A percentile compares a stretch with the other conserved stretches of the same genome.
Conservation (phyloP, 2,113 vertebrate genomes). For the Tyrannus savana region DNA sequence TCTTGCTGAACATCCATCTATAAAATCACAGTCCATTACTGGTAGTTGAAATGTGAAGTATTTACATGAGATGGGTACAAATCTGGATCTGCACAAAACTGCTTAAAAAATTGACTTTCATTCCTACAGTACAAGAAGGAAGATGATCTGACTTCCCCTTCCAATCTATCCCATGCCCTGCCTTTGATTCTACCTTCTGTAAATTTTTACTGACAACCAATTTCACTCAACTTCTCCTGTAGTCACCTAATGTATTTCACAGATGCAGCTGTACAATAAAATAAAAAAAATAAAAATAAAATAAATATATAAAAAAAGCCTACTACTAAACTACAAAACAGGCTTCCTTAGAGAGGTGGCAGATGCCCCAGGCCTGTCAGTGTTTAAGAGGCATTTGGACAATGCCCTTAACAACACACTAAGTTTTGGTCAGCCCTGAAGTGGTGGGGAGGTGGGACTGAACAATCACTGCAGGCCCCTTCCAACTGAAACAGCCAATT, state of each 20-base stretch:
- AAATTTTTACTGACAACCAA: neutral
- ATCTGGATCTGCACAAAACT: neutral
- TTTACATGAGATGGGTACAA: neutral
- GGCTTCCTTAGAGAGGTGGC: neutral
- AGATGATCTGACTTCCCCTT: neutral
- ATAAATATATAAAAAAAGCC: neutral
- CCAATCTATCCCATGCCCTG: neutral
- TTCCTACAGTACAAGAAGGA: neutral
- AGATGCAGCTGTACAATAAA: neutral
- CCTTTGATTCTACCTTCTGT: neutral
- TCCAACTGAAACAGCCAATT: neutral
- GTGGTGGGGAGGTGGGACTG: rapidly evolving
- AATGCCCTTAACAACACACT: neutral
- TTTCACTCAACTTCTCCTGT: neutral
- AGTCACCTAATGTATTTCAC: neutral
- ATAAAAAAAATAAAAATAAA: neutral
- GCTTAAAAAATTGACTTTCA: neutral
- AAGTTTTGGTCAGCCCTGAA: neutral
- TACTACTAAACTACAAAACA: neutral
- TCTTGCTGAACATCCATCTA: neutral
- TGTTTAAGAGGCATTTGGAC: neutral
- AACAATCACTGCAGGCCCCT: neutral
- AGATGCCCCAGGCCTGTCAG: too few species aligned
- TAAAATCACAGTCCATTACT: neutral
- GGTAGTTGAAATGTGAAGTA: neutral